Evolutionary conservation across 2,888 invertebrate genomes (phyloP), one percentile per base, ranked within the genome.

Genomic region (Conistra vaccinii): DNA sequence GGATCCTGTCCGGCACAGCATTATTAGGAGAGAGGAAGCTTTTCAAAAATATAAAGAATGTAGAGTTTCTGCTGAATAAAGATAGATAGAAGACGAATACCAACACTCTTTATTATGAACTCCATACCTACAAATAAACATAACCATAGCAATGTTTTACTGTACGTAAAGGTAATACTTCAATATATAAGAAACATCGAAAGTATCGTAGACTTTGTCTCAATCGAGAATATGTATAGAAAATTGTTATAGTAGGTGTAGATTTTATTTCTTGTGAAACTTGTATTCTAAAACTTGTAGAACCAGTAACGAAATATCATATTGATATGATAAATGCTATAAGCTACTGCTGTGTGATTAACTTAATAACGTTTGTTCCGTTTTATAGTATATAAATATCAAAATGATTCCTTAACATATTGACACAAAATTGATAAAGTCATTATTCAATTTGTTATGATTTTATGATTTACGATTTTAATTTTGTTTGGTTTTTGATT

Each of bases 291-390:
- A 68, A 76, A 78, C 70, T 48, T 66, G 82, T 51, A 42, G 55
- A 78, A 76, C 69, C 65, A 78, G 78, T 71, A 69, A 69, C 42
- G 14, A 57, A 68, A 67, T 67, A 35, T 58, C 53, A 45, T 42
- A 51, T 48, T 26, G 48, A 80, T 57, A 32, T 45, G 9, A 70
- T 70, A 51, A 57, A 69, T 62, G 39, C 35, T 71, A n/a, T n/a
- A n/a, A 55, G 69, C 61, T 61, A 58, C 65, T 39, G 39, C 20
- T 45, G 9, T 66, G 32, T 67, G 20, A 63, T 60, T 51, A 60
- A 42, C 26, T 55, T 60, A 9, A 29, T 42, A 57, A 55, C 17
- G 17, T 58, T 65, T 20, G 73, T 67, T 48, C 60, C 14, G 20
- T 69, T 62, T 57, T 58, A 29, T 61, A 12, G 14, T 71, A 66